These are phyloP conservation scores for Amblyopsis hoosieri DNA, from an alignment of 2,797 vertebrate species.

Conservation along the genomic window DNA sequence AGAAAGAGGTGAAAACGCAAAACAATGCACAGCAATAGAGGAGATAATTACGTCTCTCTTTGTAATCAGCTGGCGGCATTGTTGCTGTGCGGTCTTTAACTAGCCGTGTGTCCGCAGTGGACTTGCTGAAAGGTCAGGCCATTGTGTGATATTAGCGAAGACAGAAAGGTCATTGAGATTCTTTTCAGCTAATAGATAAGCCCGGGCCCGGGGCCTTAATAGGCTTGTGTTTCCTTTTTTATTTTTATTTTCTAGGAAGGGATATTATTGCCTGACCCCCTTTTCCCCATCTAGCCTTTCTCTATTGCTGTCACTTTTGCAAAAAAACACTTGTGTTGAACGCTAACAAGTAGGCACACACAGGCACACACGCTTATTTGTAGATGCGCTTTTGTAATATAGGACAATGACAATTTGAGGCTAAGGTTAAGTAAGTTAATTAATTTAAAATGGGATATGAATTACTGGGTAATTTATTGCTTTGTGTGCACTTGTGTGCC, in stretches of 20 bases:
- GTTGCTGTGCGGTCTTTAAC: conserved; percentile 68
- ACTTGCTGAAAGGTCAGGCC: conserved; percentile 75
- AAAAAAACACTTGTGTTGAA: conserved; percentile 5
- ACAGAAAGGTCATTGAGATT: conserved; percentile 80
- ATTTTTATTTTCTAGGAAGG: conserved; percentile 54
- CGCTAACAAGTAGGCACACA: conserved; percentile 11
- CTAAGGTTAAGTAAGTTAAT: conserved; percentile 52
- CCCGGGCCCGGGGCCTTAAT: conserved; percentile 59
- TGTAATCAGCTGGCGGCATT: conserved; percentile 43
- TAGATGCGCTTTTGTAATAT: conserved; percentile 6
- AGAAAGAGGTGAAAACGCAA: conserved; percentile 2
- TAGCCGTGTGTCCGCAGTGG: conserved; percentile 55
- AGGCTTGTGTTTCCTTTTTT: conserved; percentile 65
- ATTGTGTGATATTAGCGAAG: conserved; percentile 78
- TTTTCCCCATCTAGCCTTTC: conserved; percentile 16
- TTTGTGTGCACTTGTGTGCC: conserved; percentile 1
- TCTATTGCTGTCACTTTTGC: neutral
- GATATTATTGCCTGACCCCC: conserved; percentile 48
- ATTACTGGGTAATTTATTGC: conserved; percentile 21
- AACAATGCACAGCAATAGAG: conserved; percentile 41
- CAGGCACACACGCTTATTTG: conserved; percentile 1
- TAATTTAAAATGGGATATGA: conserved; percentile 44
- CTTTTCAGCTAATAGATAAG: conserved; percentile 72
- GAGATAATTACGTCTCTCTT: conserved; percentile 57
- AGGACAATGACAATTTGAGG: conserved; percentile 15